phyloP scores from a whole-genome alignment of 2,888 invertebrate genomes.

The Rhodophaea formosa region DNA sequence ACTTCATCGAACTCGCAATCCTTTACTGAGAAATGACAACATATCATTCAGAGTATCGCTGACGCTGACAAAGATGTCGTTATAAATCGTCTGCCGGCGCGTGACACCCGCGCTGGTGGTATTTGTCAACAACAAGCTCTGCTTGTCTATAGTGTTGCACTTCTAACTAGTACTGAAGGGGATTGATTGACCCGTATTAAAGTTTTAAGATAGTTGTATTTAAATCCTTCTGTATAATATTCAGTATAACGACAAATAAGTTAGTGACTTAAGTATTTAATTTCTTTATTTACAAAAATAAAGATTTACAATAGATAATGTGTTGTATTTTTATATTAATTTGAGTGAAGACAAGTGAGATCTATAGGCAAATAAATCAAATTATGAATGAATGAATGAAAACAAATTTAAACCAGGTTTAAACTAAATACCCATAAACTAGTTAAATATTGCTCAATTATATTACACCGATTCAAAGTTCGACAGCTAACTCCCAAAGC shows the following conservation, averaged over 20 bases:
- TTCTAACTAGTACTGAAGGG: too few species aligned
- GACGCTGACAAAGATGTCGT: constrained; percentile 45
- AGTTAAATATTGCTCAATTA: not conserved
- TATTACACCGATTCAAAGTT: not conserved
- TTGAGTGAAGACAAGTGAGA: too few species aligned
- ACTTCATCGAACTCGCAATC: too few species aligned
- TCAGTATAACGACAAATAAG: too few species aligned
- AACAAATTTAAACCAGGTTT: not conserved
- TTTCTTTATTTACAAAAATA: too few species aligned
- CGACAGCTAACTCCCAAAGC: constrained; percentile 5
- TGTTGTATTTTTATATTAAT: too few species aligned
- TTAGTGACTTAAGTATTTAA: too few species aligned
- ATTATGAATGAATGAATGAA: not conserved
- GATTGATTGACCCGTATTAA: too few species aligned
- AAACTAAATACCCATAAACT: not conserved
- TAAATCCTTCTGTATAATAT: too few species aligned
- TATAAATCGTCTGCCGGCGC: constrained; percentile 31
- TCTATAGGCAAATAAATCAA: not conserved
- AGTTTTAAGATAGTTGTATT: too few species aligned
- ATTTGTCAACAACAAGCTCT: constrained; percentile 2
- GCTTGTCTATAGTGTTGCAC: too few species aligned
- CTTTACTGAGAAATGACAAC: not conserved
- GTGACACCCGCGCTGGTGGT: not conserved
- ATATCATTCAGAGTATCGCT: constrained; percentile 17
- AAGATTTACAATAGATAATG: too few species aligned